Base-by-base conservation (phyloP, 2,888 invertebrate genomes). In the Drosophila fulvimacula region DNA sequence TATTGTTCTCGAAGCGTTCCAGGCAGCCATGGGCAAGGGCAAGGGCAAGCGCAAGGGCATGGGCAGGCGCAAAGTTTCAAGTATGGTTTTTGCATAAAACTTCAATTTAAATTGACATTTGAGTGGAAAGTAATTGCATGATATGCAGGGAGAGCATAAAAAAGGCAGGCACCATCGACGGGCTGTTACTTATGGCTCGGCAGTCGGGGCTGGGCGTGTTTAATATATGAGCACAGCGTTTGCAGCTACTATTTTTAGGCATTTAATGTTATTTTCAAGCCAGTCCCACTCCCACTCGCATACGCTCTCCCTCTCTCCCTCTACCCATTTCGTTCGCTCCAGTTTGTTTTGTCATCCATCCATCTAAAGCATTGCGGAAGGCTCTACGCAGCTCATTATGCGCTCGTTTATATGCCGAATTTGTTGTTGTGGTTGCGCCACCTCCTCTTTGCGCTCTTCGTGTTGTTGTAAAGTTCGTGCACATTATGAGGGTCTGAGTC, bases 91-190 rank as follows among this genome's bases (percentile, higher is more conserved):
- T 86, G 90, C 85, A 86, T 86, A 86, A 86, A 86, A 86, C 85
- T 86, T 86, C 89, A 86, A 89, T 86, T 86, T 89, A 86, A 86
- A 86, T 86, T 86, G 85, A 86, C 90, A 86, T 86, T 86, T 86
- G 85, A 86, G 85, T 86, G 85, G 90, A 89, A 89, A 89, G 90
- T 89, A 89, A 89, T 86, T 86, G 85, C 90, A 77, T 88, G 85
- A 89, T 85, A 82, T 89, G 88, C 89, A 75, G 66, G 72, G 73
- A 82, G 81, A 55, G 30, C 83, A 82, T 85, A 82, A 82, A 88
- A 88, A 88, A 82, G 83, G 76, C 86, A 74, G 76, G 71, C 64
- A 49, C 73, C 65, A 63, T 67, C 69, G 69, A 65, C 83, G 67
- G 59, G 65, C 77, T 79, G 76, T 77, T 79, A 71, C 76, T 77